Conservation (phyloP, 2,113 vertebrate genomes). For the Turdus rufiventris region DNA sequence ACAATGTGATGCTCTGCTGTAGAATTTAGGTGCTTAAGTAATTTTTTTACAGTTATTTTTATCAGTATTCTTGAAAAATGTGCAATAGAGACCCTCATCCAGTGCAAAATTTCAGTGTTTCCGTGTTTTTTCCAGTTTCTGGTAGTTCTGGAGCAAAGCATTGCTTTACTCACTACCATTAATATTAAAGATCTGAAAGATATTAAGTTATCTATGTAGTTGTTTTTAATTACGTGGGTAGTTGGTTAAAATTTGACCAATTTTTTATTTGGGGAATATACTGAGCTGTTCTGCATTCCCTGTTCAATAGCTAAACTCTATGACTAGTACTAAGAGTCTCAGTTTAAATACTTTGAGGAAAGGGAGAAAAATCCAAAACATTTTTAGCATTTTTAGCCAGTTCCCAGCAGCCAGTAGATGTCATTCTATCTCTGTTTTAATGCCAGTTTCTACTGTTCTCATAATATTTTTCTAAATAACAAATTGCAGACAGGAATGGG, state of each 20-base stretch:
- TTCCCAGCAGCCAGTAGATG: constrained; percentile 67
- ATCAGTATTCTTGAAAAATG: neutral
- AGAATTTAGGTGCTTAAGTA: neutral
- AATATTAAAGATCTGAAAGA: neutral
- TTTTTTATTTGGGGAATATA: neutral
- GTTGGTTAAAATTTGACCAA: neutral
- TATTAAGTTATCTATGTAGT: neutral
- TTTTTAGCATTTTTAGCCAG: neutral
- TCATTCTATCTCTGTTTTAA: constrained; percentile 69
- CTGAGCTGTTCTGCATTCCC: neutral
- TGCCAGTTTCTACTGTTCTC: neutral
- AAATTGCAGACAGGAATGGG: neutral
- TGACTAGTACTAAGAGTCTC: neutral
- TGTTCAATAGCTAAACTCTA: neutral
- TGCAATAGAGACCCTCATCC: neutral
- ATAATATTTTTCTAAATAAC: constrained; percentile 22
- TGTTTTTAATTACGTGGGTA: neutral
- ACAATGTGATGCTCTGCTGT: neutral
- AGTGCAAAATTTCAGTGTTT: neutral
- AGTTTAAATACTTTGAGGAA: neutral
- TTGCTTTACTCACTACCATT: neutral
- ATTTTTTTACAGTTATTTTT: neutral
- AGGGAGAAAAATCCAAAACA: neutral
- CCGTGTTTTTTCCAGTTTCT: fast-evolving
- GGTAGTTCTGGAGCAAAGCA: neutral